Percentiles rank a stretch among this genome's conserved stretches.
phyloP scores from a whole-genome alignment of 92 coral and sea anemone species.

The Epizoanthus stellaris region DNA sequence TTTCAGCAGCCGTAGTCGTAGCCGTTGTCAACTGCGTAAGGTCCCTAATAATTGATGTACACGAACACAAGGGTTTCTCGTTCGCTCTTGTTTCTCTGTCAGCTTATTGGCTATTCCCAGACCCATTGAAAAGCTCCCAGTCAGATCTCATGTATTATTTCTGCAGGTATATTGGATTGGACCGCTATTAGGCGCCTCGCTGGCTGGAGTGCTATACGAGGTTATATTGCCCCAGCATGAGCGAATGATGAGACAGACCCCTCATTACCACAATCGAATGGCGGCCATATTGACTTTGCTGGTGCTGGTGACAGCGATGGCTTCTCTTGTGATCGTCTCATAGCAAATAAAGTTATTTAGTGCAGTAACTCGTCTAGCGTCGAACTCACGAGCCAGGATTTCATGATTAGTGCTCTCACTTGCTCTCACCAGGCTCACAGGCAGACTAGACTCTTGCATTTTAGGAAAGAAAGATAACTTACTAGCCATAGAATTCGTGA shows the following conservation, averaged over 20 bases:
- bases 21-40: too few species aligned
- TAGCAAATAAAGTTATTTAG: neutral
- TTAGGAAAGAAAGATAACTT: too few species aligned
- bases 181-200: constrained; percentile 22
- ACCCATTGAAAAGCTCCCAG: neutral
- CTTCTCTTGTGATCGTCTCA: constrained; percentile 8
- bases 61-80: too few species aligned
- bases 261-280: constrained; percentile 27
- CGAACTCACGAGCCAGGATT: neutral
- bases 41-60: too few species aligned
- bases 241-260: neutral
- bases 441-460: too few species aligned
- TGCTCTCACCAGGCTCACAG: too few species aligned
- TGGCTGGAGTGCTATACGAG: constrained; percentile 34
- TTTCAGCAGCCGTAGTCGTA: too few species aligned
- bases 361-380: neutral
- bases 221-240: constrained; percentile 20
- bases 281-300: constrained; percentile 22
- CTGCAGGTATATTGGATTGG: constrained; percentile 30
- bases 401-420: too few species aligned
- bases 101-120: neutral
- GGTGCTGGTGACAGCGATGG: neutral
- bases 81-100: too few species aligned
- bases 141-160: neutral
- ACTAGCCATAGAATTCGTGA: too few species aligned